Base-by-base conservation (phyloP, 2,888 invertebrate species). In the Acleris holmiana region DNA sequence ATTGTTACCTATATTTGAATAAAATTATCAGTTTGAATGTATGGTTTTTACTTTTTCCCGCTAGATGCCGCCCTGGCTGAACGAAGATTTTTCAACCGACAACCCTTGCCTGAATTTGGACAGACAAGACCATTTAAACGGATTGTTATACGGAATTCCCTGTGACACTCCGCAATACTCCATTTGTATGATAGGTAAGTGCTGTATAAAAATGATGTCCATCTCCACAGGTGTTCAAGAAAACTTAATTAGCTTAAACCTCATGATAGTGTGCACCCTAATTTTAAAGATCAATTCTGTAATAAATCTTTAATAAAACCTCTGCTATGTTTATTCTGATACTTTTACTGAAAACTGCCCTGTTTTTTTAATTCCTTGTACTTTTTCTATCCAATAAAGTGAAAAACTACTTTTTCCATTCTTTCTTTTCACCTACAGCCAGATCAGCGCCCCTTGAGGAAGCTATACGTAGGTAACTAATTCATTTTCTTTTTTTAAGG, bases 151-250 rank as follows among this genome's bases (percentile, higher is more conserved):
- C 57, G 93, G 93, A 0, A 76, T 93, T 5, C 91, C 93, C 0
- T 93, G 93, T 68, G 89, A 90, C 44, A 93, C 89, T 0, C 84
- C 91, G 1, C 93, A 93, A 69, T 86, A 89, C 55, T 93, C 93
- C 1, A 79, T 93, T 17, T 93, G 93, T 66, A 83, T 91, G 81
- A 84, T 90, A 60, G 89, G 91, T 91, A 68, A 75, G 77, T 65
- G 44, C 10, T 35, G 6, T 35, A 35, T 35, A 35, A 35, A 35
- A 35, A 35, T 35, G 0, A 35, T 35, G 35, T 13, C 35, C 4
- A 35, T 0, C 13, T 35, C 35, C 13, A 13, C 35, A 35, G 35
- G 13, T 35, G 35, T 35, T 35, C 3, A 13, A 29, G 8, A 6
- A 13, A 13, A 13, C 4, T 29, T 13, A 29, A 10, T 35, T 13